Percentiles rank a stretch among this genome's conserved stretches.
These are phyloP conservation scores for Cyclophora punctaria DNA, from an alignment of 2,888 invertebrate genomes.

Conservation along the genomic window DNA sequence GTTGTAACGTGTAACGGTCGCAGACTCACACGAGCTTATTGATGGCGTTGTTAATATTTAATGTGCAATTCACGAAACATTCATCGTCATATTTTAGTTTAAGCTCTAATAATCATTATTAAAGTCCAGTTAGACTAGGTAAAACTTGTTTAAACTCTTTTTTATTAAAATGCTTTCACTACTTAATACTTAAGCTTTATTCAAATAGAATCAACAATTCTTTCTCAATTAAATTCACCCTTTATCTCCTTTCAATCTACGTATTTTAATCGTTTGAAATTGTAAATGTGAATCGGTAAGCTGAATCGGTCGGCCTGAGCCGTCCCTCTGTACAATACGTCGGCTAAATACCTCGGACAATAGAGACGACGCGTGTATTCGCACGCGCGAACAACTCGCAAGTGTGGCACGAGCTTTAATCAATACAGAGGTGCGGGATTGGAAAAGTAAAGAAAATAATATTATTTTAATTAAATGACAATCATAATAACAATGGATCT, in stretches of 20 bases:
- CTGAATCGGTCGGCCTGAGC: constrained; percentile 15
- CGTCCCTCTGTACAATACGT: constrained; percentile 33
- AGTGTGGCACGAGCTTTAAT: constrained; percentile 35
- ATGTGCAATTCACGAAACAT: too few species aligned
- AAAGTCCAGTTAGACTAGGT: too few species aligned
- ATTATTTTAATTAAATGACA: too few species aligned
- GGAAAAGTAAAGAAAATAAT: background rate
- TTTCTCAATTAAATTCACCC: constrained; percentile 17
- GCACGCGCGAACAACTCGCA: constrained; percentile 42
- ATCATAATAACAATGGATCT: too few species aligned
- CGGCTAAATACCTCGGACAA: constrained; percentile 47
- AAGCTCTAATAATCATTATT: too few species aligned
- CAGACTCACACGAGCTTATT: background rate
- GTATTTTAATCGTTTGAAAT: constrained; percentile 43
- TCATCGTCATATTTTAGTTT: too few species aligned
- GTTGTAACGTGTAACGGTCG: constrained; percentile 35
- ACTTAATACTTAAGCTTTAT: constrained; percentile 7
- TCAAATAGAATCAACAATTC: constrained; percentile 12
- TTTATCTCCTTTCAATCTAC: constrained; percentile 31
- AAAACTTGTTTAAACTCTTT: background rate
- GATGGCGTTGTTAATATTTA: too few species aligned
- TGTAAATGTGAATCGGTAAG: constrained; percentile 28
- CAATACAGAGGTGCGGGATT: constrained; percentile 12
- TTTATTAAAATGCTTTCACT: constrained; percentile 11
- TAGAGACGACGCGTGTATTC: constrained; percentile 37